These are phyloP conservation scores for Erethizon dorsatum DNA, from an alignment of 2,797 vertebrate species.

Conservation along the genomic window DNA sequence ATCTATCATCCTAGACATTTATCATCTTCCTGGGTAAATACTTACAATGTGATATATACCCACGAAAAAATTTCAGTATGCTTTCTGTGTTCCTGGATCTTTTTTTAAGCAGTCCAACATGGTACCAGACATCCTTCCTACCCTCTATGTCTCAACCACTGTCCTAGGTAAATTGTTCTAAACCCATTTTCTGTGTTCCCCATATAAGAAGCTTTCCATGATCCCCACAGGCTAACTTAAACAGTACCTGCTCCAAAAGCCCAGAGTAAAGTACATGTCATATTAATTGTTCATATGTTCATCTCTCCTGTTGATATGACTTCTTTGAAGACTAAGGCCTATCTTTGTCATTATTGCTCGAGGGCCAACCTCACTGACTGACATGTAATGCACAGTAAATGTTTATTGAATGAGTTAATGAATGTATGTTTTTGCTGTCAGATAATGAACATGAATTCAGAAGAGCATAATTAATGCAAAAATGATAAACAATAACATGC, in stretches of 20 bases:
- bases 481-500: not conserved
- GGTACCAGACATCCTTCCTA: not conserved
- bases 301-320: not conserved
- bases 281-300: not conserved
- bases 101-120: not conserved
- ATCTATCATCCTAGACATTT: not conserved
- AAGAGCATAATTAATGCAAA: conserved; percentile 27
- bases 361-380: not conserved
- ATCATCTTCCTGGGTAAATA: not conserved
- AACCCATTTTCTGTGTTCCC: not conserved
- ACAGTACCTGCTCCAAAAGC: not conserved
- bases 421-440: not conserved
- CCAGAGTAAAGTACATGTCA: not conserved
- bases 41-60: not conserved
- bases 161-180: not conserved
- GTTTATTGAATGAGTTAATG: not conserved
- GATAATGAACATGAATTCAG: conserved; percentile 22
- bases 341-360: not conserved
- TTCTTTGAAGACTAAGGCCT: not conserved
- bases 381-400: not conserved
- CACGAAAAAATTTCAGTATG: conserved; percentile 16
- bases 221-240: not conserved
- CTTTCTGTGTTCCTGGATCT: not conserved
- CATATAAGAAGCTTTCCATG: not conserved
- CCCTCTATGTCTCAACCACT: not conserved